Evolutionary conservation across 2,888 invertebrate species (phyloP).

Genomic region (Caenorhabditis auriculariae): DNA sequence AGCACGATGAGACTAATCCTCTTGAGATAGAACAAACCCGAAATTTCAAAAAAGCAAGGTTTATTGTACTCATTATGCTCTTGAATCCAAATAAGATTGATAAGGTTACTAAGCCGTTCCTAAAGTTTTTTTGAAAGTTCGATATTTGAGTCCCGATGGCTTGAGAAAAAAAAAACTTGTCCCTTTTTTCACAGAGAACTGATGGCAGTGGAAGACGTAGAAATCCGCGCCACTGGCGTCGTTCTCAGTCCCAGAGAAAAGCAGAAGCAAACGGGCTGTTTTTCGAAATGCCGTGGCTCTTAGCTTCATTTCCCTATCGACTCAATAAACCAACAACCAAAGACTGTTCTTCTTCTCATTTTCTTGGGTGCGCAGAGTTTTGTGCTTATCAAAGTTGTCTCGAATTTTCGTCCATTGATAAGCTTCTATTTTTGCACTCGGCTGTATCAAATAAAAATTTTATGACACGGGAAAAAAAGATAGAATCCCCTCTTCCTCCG

Average conservation of each 20-base stretch:
- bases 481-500: too few relatives aligned
- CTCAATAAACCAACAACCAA: too few relatives aligned
- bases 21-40: too few relatives aligned
- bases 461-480: too few relatives aligned
- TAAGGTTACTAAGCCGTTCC: background rate
- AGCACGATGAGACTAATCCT: too few relatives aligned
- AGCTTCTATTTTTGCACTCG: background rate
- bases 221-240: conserved; percentile 48
- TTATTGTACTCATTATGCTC: too few relatives aligned
- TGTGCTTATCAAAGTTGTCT: too few relatives aligned
- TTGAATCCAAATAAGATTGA: background rate
- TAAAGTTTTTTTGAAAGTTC: background rate
- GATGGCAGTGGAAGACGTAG: conserved; percentile 55
- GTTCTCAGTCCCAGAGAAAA: conserved; percentile 37
- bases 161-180: background rate
- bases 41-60: too few relatives aligned
- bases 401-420: background rate
- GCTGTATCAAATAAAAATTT: background rate
- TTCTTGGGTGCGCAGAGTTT: too few relatives aligned
- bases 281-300: conserved; percentile 35
- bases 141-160: too few relatives aligned
- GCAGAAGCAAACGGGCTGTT: conserved; percentile 40
- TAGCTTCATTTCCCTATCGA: conserved; percentile 1
- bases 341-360: too few relatives aligned
- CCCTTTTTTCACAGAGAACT: conserved; percentile 40